These are phyloP conservation scores for Rhagonycha lutea DNA, from an alignment of 2,888 invertebrate species.

Conservation along the genomic window DNA sequence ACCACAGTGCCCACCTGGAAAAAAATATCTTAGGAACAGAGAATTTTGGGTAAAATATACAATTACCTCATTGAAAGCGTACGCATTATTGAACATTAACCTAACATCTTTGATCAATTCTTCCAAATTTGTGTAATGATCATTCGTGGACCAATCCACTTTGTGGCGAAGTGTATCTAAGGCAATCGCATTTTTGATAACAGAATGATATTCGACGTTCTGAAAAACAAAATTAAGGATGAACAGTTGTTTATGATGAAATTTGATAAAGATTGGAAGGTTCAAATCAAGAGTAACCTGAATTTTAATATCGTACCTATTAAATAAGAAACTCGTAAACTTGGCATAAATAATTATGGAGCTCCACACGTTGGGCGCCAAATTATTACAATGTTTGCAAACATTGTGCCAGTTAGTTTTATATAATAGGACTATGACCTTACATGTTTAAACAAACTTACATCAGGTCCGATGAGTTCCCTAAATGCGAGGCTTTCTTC, in stretches of 20 bases:
- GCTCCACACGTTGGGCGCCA: no score
- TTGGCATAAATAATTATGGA: no score
- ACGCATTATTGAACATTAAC: constrained; percentile 87
- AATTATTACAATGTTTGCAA: no score
- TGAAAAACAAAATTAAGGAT: constrained; percentile 45
- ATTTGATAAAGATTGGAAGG: no score
- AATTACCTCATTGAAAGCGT: constrained; percentile 78
- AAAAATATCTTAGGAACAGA: neutral
- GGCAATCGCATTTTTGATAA: constrained; percentile 81
- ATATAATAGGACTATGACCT: no score
- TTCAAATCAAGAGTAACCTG: neutral
- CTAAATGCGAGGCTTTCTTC: constrained; percentile 87
- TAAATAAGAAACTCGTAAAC: no score
- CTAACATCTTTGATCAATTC: constrained; percentile 82
- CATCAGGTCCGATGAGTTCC: constrained; percentile 78
- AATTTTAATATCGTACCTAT: no score
- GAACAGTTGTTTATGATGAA: neutral
- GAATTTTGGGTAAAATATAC: neutral
- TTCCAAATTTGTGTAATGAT: constrained; percentile 75
- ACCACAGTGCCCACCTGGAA: constrained; percentile 75
- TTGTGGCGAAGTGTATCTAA: constrained; percentile 81
- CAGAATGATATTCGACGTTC: constrained; percentile 70
- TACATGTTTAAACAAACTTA: constrained; percentile 51
- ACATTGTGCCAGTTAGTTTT: no score
- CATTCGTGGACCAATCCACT: constrained; percentile 72